Percentiles rank a stretch among this genome's conserved stretches.
Evolutionary conservation across 2,797 vertebrate species (phyloP).

Genomic region (Halcyon leucocephala): DNA sequence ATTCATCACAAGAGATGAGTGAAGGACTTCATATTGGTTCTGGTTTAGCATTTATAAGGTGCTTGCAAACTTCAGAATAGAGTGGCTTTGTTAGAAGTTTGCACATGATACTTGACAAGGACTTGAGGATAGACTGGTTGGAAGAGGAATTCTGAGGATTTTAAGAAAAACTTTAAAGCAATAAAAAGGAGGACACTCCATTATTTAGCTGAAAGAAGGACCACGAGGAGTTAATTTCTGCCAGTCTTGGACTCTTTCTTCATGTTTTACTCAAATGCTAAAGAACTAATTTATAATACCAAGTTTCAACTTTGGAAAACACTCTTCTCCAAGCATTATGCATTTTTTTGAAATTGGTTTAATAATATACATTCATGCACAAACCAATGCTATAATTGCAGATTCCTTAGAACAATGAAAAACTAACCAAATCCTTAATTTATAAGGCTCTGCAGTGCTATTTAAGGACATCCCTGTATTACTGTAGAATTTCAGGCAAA

Average conservation of each 20-base stretch:
- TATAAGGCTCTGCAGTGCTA: slow-evolving; percentile 4
- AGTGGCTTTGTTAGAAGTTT: not conserved
- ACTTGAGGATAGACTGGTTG: not conserved
- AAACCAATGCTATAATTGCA: slow-evolving; percentile 32
- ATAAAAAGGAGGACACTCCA: not conserved
- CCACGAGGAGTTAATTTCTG: not conserved
- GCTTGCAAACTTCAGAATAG: not conserved
- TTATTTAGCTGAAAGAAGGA: not conserved
- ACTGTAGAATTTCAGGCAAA: not conserved
- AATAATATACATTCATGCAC: slow-evolving; percentile 11
- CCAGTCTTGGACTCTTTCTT: not conserved
- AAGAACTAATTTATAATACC: not conserved
- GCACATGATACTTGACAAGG: not conserved
- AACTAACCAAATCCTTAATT: slow-evolving; percentile 36
- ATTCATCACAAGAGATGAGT: not conserved
- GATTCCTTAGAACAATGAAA: slow-evolving; percentile 52
- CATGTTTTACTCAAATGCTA: slow-evolving; percentile 13
- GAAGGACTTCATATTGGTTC: not conserved
- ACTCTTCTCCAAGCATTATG: not conserved
- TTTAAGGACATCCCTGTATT: slow-evolving; percentile 17
- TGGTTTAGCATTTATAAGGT: not conserved
- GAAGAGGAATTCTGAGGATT: not conserved
- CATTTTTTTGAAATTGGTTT: slow-evolving; percentile 10
- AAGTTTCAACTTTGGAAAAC: slow-evolving; percentile 3
- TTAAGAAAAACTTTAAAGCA: not conserved